Evolutionary conservation across 2,797 vertebrate genomes (phyloP), one percentile per base, ranked within the genome.

Genomic region (Remorina albescens): DNA sequence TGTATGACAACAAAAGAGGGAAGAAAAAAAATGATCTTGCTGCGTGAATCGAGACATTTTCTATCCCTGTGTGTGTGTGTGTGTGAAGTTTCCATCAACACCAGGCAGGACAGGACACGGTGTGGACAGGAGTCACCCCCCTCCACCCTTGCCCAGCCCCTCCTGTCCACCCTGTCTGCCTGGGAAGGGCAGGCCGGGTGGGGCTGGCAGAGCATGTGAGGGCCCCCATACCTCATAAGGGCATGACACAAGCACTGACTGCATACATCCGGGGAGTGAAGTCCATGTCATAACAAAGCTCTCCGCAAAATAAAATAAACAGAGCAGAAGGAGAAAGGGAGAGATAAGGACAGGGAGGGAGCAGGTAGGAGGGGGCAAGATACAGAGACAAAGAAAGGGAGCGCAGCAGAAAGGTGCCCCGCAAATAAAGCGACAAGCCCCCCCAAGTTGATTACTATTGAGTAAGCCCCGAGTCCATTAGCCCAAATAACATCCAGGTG

Each of bases 401-500:
- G 77, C 46, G 68, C 75, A 64, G 51, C 71, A 81, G 67, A 75
- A 89, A 82, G 83, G 84, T 83, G 81, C 59, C 2, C 25, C 78
- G 71, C 74, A 77, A 92, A 88, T 86, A 85, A 91, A 91, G 84
- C 86, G 81, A 90, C 86, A 87, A 91, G 88, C 90, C 91, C 91
- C 91, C 90, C 92, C 91, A 92, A 90, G 92, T 91, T 90, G 93
- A 91, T 92, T 87, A 86, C 89, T 91, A 90, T 91, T 91, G 91
- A 94, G 91, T 92, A 88, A 93, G 88, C 89, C 88, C 85, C 54
- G 62, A 93, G 91, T 94, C 92, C 88, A 94, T 95, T 95, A 94
- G 89, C 78, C 86, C 82, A 95, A 95, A 95, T 94, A 94, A 92
- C 91, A 95, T 94, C 92, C 94, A 95, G 94, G 94, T 95, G 94